Base-by-base conservation (phyloP, 2,888 invertebrate genomes). In the Colletes collaris region DNA sequence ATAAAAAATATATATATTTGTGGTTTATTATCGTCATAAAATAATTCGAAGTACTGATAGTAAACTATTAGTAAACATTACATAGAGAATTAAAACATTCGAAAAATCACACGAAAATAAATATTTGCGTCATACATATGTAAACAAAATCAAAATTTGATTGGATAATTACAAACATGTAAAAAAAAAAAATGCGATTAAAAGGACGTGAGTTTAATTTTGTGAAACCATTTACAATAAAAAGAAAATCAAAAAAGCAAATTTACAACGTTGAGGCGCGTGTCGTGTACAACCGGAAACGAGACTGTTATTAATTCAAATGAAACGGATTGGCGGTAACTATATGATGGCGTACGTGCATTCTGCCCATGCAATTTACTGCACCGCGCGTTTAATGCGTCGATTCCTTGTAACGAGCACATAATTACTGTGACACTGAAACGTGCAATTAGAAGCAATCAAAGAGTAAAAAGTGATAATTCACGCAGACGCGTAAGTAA, bases 341-440 rank as follows among this genome's bases (percentile, higher is more conserved):
- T 50, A 46, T n/a, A 58, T 50, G 55, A 62, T 52, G 52, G 35
- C 35, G 58, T 66, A n/a, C 50, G 60, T 46, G 60, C 64, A 55
- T 27, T 62, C 63, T 59, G 62, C n/a, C 40, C 72, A 19, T n/a
- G 67, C 40, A 77, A 79, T 68, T 58, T 52, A 55, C 56, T 16
- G 46, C 16, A 46, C 5, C 44, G 37, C 49, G 44, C 46, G 63
- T 60, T 55, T 40, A 50, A 68, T 37, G n/a, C 56, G 78, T 56
- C 66, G 64, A 68, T 77, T 73, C 56, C 64, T 77, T 72, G 58
- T 64, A 64, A 64, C 67, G 37, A 55, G 16, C 27, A 50, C 68
- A 72, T 79, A 77, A 77, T 65, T 67, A 60, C 72, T 55, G 37
- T 13, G 50, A 59, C 59, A 65, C 7, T 55, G 50, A n/a, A 77